Conservation (phyloP, 2,888 invertebrate genomes). For the Macroteleia sp. region DNA sequence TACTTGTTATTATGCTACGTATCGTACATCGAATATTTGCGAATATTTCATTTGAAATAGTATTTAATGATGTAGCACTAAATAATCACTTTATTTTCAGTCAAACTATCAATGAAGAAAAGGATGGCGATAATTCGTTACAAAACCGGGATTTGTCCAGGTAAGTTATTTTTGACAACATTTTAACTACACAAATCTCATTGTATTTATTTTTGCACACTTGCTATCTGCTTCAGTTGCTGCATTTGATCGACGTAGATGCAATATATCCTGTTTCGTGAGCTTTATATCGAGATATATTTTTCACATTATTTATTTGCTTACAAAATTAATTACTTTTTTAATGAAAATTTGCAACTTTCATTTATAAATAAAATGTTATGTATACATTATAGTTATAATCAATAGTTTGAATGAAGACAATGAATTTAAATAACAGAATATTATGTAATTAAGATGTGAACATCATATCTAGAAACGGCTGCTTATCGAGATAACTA, state of each 20-base stretch:
- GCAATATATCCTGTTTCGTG: slow-evolving; percentile 13
- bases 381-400: too few relatives aligned
- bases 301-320: too few relatives aligned
- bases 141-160: slow-evolving; percentile 85
- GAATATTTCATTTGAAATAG: slow-evolving; percentile 13
- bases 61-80: slow-evolving; percentile 53
- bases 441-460: too few relatives aligned
- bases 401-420: too few relatives aligned
- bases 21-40: slow-evolving; percentile 9
- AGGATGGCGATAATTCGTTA: slow-evolving; percentile 85
- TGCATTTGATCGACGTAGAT: slow-evolving; percentile 54
- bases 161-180: too few relatives aligned
- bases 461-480: too few relatives aligned
- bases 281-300: too few relatives aligned
- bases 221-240: slow-evolving; percentile 59
- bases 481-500: too few relatives aligned
- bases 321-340: too few relatives aligned
- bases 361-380: too few relatives aligned
- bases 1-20: slow-evolving; percentile 12
- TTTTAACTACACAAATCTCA: slow-evolving; percentile 1
- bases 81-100: slow-evolving; percentile 83
- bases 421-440: too few relatives aligned
- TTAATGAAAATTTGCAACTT: too few relatives aligned
- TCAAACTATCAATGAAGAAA: slow-evolving; percentile 88
- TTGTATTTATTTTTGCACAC: slow-evolving; percentile 32